phyloP scores from a whole-genome alignment of 2,113 vertebrate genomes.

The Nothobranchius kuhntae region DNA sequence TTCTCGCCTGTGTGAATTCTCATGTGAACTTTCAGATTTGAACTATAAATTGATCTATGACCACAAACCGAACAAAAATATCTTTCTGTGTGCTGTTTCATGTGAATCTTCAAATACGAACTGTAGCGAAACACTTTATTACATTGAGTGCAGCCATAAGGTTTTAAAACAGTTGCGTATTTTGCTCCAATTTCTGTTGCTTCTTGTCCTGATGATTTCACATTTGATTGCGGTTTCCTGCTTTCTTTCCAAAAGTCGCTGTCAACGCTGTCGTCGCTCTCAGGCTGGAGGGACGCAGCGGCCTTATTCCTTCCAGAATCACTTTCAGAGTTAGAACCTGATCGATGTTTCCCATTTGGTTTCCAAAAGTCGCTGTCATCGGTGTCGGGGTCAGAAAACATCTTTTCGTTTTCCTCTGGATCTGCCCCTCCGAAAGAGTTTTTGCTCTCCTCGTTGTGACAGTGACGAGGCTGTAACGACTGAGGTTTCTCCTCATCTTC shows the following conservation, averaged over 20 bases:
- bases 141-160: slow-evolving; percentile 24
- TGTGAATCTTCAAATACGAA: slow-evolving; percentile 19
- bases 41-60: slow-evolving; percentile 17
- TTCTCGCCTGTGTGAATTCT: slow-evolving; percentile 32
- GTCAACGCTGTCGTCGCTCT: slow-evolving; percentile 15
- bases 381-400: slow-evolving; percentile 6
- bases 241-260: slow-evolving; percentile 22
- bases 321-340: slow-evolving; percentile 8
- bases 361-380: slow-evolving; percentile 35
- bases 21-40: slow-evolving; percentile 38
- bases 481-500: slow-evolving; percentile 28
- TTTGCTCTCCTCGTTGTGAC: background rate
- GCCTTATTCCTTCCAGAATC: slow-evolving; percentile 2
- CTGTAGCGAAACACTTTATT: slow-evolving; percentile 9
- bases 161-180: background rate
- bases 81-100: slow-evolving; percentile 23
- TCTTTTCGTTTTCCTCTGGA: background rate
- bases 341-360: background rate
- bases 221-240: slow-evolving; percentile 3
- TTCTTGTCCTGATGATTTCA: background rate
- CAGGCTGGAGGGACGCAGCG: background rate
- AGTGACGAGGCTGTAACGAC: slow-evolving; percentile 9
- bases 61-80: slow-evolving; percentile 36
- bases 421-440: background rate
- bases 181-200: background rate